phyloP scores from a whole-genome alignment of 2,797 vertebrate species.

The Graptemys geographica region DNA sequence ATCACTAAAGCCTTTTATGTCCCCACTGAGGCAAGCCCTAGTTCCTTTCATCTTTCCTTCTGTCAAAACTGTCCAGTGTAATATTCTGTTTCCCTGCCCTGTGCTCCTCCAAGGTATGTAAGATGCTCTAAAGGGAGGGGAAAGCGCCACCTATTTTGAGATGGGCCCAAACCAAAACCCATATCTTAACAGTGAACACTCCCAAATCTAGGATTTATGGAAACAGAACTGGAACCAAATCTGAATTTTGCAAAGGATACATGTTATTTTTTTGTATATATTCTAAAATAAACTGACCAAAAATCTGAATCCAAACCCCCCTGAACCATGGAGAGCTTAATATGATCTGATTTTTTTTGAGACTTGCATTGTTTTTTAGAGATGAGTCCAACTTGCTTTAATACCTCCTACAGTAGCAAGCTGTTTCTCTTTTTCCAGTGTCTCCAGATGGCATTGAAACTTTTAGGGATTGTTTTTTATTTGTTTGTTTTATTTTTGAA shows the following conservation, averaged over 20 bases:
- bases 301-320: not conserved
- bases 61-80: not conserved
- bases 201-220: not conserved
- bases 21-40: not conserved
- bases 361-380: not conserved
- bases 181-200: not conserved
- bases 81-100: not conserved
- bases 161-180: not conserved
- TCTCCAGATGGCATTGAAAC: conserved; percentile 60
- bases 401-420: conserved; percentile 13
- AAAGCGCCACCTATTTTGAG: not conserved
- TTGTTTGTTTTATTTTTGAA: conserved; percentile 72
- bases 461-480: conserved; percentile 40
- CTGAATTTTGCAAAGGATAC: not conserved
- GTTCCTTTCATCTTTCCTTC: not conserved
- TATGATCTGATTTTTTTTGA: not conserved
- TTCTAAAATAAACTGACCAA: not conserved
- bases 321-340: fast-evolving
- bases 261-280: not conserved
- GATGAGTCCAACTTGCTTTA: not conserved
- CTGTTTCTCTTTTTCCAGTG: conserved; percentile 39
- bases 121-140: fast-evolving
- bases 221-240: not conserved
- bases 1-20: not conserved
- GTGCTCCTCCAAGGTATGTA: fast-evolving